Percentiles rank a stretch among this genome's conserved stretches.
Conservation (phyloP, 2,888 invertebrate species). For the Andrena camellia region DNA sequence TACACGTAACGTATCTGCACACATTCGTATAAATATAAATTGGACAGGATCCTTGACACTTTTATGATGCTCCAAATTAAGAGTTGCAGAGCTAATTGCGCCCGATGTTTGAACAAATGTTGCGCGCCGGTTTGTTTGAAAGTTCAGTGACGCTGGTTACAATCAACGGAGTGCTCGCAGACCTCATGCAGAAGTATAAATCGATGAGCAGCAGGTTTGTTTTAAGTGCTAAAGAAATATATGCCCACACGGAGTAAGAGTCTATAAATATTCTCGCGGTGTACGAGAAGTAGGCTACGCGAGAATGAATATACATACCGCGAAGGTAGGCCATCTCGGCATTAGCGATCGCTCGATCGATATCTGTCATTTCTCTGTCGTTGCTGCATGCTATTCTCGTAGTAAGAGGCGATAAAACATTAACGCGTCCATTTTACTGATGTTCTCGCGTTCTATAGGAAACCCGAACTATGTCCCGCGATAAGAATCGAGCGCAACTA, state of each 20-base stretch:
- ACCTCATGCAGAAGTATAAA: constrained; percentile 26
- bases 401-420: constrained; percentile 43
- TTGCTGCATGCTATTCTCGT: constrained; percentile 11
- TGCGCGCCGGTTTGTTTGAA: background rate
- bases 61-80: background rate
- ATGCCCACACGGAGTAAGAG: constrained; percentile 25
- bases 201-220: constrained; percentile 39
- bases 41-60: background rate
- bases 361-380: constrained; percentile 46
- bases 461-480: background rate
- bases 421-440: background rate
- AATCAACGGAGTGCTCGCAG: background rate
- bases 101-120: constrained; percentile 6
- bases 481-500: background rate
- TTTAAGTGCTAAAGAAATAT: constrained; percentile 37
- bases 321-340: constrained; percentile 46
- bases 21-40: background rate
- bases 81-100: constrained; percentile 1
- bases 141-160: constrained; percentile 16
- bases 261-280: constrained; percentile 62
- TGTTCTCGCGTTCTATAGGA: background rate
- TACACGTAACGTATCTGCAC: background rate
- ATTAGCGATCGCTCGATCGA: constrained; percentile 53
- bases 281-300: constrained; percentile 63
- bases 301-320: constrained; percentile 46